phyloP scores from a whole-genome alignment of 2,888 invertebrate species.

The Nomada goodeniana region DNA sequence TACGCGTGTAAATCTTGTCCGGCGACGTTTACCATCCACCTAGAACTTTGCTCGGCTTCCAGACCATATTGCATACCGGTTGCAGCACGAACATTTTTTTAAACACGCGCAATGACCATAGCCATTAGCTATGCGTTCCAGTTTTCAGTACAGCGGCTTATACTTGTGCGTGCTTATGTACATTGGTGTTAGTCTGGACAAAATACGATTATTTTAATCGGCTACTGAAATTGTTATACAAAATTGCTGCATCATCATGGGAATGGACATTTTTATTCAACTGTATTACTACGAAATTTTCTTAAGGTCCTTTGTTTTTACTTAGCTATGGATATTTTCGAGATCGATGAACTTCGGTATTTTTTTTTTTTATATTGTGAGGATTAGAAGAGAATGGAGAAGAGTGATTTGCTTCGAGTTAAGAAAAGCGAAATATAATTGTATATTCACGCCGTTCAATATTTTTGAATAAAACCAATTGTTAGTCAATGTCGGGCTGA shows the following conservation, averaged over 20 bases:
- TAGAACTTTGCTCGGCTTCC: constrained; percentile 31
- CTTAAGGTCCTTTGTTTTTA: no score
- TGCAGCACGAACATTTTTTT: constrained; percentile 4
- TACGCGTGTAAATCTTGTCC: constrained; percentile 57
- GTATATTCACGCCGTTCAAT: not conserved
- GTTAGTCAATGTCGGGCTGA: not conserved
- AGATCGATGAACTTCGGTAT: no score
- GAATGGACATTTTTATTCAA: no score
- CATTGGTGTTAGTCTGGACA: no score
- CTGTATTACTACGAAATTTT: no score
- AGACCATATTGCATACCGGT: constrained; percentile 17
- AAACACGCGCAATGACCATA: not conserved
- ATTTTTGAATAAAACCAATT: not conserved
- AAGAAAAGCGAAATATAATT: not conserved
- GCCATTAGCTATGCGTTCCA: not conserved
- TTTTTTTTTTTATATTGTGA: no score
- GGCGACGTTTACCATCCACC: constrained; percentile 50
- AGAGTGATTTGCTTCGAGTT: not conserved
- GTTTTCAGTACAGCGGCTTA: not conserved
- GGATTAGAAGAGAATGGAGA: no score
- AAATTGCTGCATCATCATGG: no score
- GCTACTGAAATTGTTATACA: no score
- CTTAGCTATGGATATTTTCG: no score
- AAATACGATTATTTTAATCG: no score
- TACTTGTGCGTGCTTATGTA: no score